A percentile compares a stretch with the other conserved stretches of the same genome.
phyloP scores from a whole-genome alignment of 2,113 vertebrate species.

The Oreochromis aureus region DNA sequence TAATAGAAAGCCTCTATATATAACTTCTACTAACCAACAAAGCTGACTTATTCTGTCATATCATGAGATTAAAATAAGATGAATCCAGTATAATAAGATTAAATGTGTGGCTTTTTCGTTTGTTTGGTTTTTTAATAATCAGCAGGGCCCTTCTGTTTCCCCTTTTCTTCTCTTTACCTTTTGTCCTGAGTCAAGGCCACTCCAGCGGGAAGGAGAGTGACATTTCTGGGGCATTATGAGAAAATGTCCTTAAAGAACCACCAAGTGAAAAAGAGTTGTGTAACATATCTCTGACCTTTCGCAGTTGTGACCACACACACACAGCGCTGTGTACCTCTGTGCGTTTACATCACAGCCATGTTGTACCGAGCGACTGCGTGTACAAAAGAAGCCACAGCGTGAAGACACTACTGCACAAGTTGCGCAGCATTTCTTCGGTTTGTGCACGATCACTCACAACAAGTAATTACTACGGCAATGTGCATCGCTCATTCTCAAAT shows the following conservation, averaged over 20 bases:
- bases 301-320: neutral
- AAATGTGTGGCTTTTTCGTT: neutral
- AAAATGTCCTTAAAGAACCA: constrained; percentile 31
- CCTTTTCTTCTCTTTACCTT: constrained; percentile 22
- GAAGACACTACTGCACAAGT: neutral
- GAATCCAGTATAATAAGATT: neutral
- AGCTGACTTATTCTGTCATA: neutral
- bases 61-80: neutral
- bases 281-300: constrained; percentile 26
- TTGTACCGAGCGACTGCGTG: neutral
- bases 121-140: neutral
- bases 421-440: neutral
- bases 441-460: neutral
- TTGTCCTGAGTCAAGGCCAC: constrained; percentile 32
- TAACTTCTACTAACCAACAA: neutral
- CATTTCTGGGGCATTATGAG: constrained; percentile 48
- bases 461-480: neutral
- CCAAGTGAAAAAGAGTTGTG: constrained; percentile 2
- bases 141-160: neutral
- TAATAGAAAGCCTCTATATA: neutral
- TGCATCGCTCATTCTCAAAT: constrained; percentile 1
- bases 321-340: neutral
- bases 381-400: neutral
- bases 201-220: constrained; percentile 40
- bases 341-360: neutral